Base-by-base conservation (phyloP, 2,113 vertebrate species). In the Sebastes fasciatus region DNA sequence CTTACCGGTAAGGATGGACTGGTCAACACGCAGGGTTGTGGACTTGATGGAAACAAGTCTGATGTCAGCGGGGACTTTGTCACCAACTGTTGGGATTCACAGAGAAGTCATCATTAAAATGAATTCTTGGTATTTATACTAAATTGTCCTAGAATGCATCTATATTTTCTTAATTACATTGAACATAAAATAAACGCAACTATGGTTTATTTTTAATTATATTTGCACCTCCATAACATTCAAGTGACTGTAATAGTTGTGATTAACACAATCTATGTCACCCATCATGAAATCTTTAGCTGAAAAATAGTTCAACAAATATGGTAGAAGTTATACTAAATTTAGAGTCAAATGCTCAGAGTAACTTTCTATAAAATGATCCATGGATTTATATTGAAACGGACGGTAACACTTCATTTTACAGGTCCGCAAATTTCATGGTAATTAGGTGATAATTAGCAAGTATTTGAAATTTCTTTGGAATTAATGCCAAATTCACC, bases 51-150 rank as follows among this genome's bases (percentile, higher is more conserved):
- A 83, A 64, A 96, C 93, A 75, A 98, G 81, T 51, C 97, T 96
- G 95, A 98, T 98, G 83, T 98, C 97, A 84, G 97, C 96, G 0
- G 97, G 97, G 67, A 98, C 97, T 94, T 98, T 98, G 95, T 98
- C 97, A 88, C 97, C 97, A 90, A 98, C 97, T 98, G 88, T 70
- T 52, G 71, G 76, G 77, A 75, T 77, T 49, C 42, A 79, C 6
- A 86, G 13, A 74, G 2, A 79, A 42, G 10, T 19, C 57, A 4
- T 6, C 1, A 49, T 76, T 19, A 34, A 64, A 49, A 68, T 71
- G 0, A 21, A 78, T 49, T 17, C 2, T 57, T 52, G 3, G 46
- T 62, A 23, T 48, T 57, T 40, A 2, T n/a, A 52, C 7, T n/a
- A 49, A 52, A 45, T 8, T 51, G 0, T 16, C 8, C 45, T 13